Evolutionary conservation across 2,888 invertebrate genomes (phyloP), one percentile per base, ranked within the genome.

Genomic region (Nomada flava): DNA sequence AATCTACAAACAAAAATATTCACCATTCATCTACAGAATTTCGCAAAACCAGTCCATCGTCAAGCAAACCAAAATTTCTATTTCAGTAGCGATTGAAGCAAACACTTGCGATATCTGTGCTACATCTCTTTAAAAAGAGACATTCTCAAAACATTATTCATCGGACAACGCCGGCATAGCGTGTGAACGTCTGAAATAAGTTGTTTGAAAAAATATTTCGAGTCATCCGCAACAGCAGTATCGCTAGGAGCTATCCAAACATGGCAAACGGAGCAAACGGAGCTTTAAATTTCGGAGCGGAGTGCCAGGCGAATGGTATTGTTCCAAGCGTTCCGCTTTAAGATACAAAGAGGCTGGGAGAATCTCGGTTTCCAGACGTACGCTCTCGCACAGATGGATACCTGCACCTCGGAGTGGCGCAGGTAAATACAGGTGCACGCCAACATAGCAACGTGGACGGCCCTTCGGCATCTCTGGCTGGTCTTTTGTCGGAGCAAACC

Each of bases 281-380:
- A 59, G 29, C 20, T 74, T 74, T 63, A 18, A 13, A 5, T 57
- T 74, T 63, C 2, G 29, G 47, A 20, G 13, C 2, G 29, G 13
- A 20, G 15, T 44, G 23, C n/a, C 20, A 20, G 53, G 7, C 23
- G 36, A 42, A 52, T 50, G 36, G 26, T 18, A 53, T 67, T 60
- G 63, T 70, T 65, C 47, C 55, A 15, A 9, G 42, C 52, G 83
- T 53, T 83, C 82, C 59, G 59, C 77, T 82, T 83, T 83, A 83
- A 82, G 70, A n/a, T 15, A 53, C 36, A 65, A 82, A 71, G 64
- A 76, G 70, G 59, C 47, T 36, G 74, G 52, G 23, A 20, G 63
- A 74, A 68, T 77, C 83, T 82, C 83, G 74, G 78, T 82, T 83
- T 82, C 76, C 74, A 82, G 74, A 74, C 75, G 52, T 71, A 62